These are phyloP conservation scores for Parasteatoda tepidariorum DNA, from an alignment of 1,140 invertebrate genomes.

Conservation along the genomic window DNA sequence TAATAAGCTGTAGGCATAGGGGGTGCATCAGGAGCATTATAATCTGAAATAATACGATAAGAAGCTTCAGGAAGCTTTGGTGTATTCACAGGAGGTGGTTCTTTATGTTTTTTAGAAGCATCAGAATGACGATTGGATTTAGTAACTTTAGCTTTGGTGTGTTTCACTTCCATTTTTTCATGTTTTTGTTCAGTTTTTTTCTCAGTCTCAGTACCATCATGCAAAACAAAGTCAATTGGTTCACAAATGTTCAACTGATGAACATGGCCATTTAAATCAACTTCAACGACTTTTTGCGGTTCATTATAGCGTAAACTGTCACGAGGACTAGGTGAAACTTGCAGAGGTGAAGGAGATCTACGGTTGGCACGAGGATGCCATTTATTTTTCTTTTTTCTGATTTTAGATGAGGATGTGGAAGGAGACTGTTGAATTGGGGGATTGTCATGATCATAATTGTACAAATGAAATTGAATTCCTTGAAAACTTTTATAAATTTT, in stretches of 20 bases:
- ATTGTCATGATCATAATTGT: conserved; percentile 83
- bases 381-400: conserved; percentile 61
- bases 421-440: conserved; percentile 65
- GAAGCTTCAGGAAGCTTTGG: conserved; percentile 81
- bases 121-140: conserved; percentile 48
- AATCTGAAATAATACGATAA: conserved; percentile 82
- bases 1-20: conserved; percentile 81
- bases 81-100: neutral
- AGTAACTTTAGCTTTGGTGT: conserved; percentile 45
- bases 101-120: conserved; percentile 54
- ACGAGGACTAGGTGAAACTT: conserved; percentile 63
- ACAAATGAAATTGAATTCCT: conserved; percentile 86
- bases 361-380: conserved; percentile 66
- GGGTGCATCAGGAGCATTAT: conserved; percentile 83
- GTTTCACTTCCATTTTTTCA: conserved; percentile 51
- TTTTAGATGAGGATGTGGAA: conserved; percentile 31
- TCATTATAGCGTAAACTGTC: conserved; percentile 79
- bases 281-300: conserved; percentile 84
- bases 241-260: conserved; percentile 72
- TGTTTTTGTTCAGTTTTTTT: conserved; percentile 43
- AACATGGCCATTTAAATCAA: conserved; percentile 80
- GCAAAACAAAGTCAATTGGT: conserved; percentile 68
- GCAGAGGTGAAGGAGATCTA: conserved; percentile 68
- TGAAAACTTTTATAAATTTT: conserved; percentile 86
- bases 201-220: conserved; percentile 44